phyloP scores from a whole-genome alignment of 2,113 vertebrate species.

The Erpornis zantholeuca region DNA sequence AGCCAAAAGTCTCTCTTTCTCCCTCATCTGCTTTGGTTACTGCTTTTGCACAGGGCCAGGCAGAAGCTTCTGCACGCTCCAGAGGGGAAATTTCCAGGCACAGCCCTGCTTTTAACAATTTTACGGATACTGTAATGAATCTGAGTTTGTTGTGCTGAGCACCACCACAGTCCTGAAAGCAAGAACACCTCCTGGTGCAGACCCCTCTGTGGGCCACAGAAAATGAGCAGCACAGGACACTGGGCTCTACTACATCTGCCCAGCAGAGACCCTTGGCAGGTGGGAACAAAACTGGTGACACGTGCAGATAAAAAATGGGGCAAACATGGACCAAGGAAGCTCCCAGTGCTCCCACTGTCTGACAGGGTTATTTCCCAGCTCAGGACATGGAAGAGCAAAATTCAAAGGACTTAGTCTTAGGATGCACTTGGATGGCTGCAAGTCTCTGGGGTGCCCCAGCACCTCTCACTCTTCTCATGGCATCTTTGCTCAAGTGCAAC shows the following conservation, averaged over 20 bases:
- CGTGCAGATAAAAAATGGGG: background rate
- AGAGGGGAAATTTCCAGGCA: background rate
- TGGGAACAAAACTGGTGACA: background rate
- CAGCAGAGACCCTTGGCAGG: background rate
- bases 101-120: background rate
- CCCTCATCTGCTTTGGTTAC: background rate
- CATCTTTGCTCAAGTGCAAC: background rate
- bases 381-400: background rate
- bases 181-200: background rate
- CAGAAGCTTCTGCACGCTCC: background rate
- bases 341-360: background rate
- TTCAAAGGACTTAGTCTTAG: background rate
- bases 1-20: background rate
- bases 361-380: background rate
- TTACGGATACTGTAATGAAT: background rate
- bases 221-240: background rate
- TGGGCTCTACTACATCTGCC: background rate
- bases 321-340: background rate
- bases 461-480: background rate
- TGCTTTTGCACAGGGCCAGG: background rate
- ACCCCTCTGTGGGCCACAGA: background rate
- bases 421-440: background rate
- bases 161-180: background rate
- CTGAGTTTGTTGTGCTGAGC: background rate
- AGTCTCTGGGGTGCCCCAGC: background rate